A percentile compares a stretch with the other conserved stretches of the same genome.
phyloP scores from a whole-genome alignment of 2,888 invertebrate species.

The Pyralis farinalis region DNA sequence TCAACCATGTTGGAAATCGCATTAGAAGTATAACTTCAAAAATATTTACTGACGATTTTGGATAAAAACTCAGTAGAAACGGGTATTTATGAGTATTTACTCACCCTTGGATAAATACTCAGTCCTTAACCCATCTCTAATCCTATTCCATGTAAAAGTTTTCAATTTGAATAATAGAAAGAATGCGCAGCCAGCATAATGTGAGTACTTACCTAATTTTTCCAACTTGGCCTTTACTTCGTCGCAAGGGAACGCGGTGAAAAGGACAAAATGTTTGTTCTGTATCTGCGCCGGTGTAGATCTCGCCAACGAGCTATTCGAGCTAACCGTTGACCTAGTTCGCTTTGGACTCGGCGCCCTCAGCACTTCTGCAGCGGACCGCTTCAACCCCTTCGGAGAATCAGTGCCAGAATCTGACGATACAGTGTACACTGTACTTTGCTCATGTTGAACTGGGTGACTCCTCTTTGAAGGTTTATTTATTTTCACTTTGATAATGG shows the following conservation, averaged over 20 bases:
- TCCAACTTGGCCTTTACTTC: constrained; percentile 52
- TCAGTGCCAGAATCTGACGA: constrained; percentile 46
- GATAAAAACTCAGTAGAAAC: too few relatives aligned
- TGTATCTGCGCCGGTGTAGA: constrained; percentile 36
- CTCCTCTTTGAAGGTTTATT: constrained; percentile 11
- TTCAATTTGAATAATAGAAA: too few relatives aligned
- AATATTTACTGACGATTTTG: too few relatives aligned
- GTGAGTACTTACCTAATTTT: constrained; percentile 48
- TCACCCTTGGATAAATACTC: too few relatives aligned
- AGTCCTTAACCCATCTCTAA: too few relatives aligned
- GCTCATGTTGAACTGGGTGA: constrained; percentile 27
- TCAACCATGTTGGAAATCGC: too few relatives aligned
- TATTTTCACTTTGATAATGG: constrained; percentile 16
- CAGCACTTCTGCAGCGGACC: constrained; percentile 30
- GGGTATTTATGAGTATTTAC: too few relatives aligned
- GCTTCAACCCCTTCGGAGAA: constrained; percentile 40
- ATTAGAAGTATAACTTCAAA: too few relatives aligned
- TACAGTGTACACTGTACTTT: constrained; percentile 51
- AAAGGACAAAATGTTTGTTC: constrained; percentile 50
- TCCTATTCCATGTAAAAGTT: too few relatives aligned
- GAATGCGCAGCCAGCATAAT: too few relatives aligned
- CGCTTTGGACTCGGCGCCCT: constrained; percentile 42
- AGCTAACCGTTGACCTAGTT: constrained; percentile 18
- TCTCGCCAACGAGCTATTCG: constrained; percentile 25
- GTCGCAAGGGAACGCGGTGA: constrained; percentile 58